Evolutionary conservation across 2,797 vertebrate species (phyloP).

Genomic region (Arremon aurantiirostris): DNA sequence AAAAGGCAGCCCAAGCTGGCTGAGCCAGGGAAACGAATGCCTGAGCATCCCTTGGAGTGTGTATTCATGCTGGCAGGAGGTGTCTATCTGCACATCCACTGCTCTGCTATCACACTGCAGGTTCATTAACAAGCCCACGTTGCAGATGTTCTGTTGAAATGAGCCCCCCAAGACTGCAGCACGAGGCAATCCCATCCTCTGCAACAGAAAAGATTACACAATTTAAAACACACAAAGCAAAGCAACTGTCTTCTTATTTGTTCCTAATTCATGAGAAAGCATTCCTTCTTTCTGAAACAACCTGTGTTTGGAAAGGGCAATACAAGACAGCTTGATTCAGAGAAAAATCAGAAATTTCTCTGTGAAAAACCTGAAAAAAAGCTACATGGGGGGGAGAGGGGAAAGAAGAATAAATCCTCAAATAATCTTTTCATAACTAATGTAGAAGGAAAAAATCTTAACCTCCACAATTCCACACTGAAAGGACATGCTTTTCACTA

Average conservation of each 20-base stretch:
- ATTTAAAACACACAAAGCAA: neutral
- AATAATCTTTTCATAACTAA: neutral
- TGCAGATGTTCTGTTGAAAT: conserved; percentile 64
- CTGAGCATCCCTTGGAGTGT: conserved; percentile 67
- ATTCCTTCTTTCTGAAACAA: neutral
- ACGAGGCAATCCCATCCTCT: conserved; percentile 71
- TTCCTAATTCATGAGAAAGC: neutral
- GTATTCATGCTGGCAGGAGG: conserved; percentile 61
- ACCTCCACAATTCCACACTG: neutral
- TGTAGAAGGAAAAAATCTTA: neutral
- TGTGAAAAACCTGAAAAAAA: neutral
- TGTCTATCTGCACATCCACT: conserved; percentile 66
- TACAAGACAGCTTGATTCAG: neutral
- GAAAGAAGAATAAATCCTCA: neutral
- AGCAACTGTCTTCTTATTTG: neutral
- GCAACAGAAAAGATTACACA: neutral
- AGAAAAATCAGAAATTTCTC: neutral
- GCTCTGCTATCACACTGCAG: conserved; percentile 71
- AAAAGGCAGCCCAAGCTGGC: conserved; percentile 69
- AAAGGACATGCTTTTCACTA: neutral
- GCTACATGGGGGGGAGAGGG: rapidly evolving
- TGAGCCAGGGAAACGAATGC: conserved; percentile 73
- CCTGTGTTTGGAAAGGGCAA: neutral
- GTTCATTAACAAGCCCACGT: conserved; percentile 47
- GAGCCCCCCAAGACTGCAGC: conserved; percentile 66